phyloP scores from a whole-genome alignment of 2,888 invertebrate genomes.

The Holacanthella duospinosa region DNA sequence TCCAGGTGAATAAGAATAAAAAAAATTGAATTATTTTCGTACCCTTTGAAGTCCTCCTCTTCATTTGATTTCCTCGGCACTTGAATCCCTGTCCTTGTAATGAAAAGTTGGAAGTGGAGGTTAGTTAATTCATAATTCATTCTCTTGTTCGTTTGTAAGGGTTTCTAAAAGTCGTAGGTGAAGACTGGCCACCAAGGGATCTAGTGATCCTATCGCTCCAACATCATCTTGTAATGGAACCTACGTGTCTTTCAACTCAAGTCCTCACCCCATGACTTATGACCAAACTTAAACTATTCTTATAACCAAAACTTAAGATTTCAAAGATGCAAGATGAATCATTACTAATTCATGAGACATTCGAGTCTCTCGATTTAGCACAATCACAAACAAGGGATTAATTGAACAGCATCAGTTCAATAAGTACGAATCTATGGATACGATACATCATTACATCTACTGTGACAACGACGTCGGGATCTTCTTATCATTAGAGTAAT shows the following conservation, averaged over 20 bases:
- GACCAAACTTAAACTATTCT: too few species aligned
- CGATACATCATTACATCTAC: too few species aligned
- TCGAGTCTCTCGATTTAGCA: too few species aligned
- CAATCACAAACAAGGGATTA: background rate
- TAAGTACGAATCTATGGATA: too few species aligned
- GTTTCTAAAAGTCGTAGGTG: conserved; percentile 16
- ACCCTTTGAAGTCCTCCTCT: background rate
- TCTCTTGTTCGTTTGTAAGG: background rate
- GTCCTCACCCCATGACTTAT: too few species aligned
- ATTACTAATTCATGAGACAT: too few species aligned
- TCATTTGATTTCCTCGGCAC: background rate
- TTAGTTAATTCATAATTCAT: background rate
- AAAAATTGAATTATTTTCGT: background rate
- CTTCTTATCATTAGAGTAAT: too few species aligned
- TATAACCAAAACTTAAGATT: background rate
- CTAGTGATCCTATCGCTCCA: conserved; percentile 17
- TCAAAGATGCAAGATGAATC: background rate
- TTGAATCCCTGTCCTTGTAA: background rate
- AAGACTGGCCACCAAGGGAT: conserved; percentile 28
- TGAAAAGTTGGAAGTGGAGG: background rate
- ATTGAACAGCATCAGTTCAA: too few species aligned
- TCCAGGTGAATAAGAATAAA: conserved; percentile 10
- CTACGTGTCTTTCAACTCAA: conserved; percentile 24
- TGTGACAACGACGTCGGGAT: too few species aligned
- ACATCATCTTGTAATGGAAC: conserved; percentile 25